phyloP scores from a whole-genome alignment of 2,113 vertebrate genomes.

The Trogon surrucura region DNA sequence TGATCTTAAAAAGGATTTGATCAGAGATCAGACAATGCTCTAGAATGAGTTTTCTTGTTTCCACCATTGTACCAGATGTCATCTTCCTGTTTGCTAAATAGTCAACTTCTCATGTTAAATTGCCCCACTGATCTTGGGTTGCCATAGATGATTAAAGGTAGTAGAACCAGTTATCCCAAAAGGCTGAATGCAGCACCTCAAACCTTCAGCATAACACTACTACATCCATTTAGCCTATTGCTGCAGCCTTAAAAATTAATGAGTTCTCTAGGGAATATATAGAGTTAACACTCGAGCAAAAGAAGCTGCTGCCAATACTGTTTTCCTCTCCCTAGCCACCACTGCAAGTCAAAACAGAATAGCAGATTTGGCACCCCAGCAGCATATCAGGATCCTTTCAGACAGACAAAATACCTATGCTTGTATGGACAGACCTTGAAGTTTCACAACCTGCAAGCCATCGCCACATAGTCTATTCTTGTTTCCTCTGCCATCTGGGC shows the following conservation, averaged over 20 bases:
- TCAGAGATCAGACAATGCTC: neutral
- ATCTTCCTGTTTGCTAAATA: neutral
- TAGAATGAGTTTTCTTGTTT: neutral
- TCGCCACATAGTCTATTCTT: neutral
- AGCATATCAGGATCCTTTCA: neutral
- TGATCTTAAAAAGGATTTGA: neutral
- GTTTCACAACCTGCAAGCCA: neutral
- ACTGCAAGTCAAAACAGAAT: neutral
- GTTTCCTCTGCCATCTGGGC: neutral
- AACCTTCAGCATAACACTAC: neutral
- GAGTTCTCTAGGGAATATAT: neutral
- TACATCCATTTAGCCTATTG: neutral
- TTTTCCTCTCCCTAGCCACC: neutral
- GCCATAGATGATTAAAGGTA: neutral
- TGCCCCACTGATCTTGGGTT: neutral
- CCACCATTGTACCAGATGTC: neutral
- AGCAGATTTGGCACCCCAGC: neutral
- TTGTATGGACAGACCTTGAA: neutral
- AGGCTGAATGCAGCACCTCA: neutral
- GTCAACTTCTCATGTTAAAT: neutral
- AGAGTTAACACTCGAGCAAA: constrained; percentile 6
- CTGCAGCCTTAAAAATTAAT: constrained; percentile 38
- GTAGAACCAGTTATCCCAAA: neutral
- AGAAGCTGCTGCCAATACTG: neutral
- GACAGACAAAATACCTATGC: neutral